Evolutionary conservation across 53 echinoderm and acorn worm genomes (phyloP), one percentile per base, ranked within the genome.

Genomic region (Antedon mediterranea): DNA sequence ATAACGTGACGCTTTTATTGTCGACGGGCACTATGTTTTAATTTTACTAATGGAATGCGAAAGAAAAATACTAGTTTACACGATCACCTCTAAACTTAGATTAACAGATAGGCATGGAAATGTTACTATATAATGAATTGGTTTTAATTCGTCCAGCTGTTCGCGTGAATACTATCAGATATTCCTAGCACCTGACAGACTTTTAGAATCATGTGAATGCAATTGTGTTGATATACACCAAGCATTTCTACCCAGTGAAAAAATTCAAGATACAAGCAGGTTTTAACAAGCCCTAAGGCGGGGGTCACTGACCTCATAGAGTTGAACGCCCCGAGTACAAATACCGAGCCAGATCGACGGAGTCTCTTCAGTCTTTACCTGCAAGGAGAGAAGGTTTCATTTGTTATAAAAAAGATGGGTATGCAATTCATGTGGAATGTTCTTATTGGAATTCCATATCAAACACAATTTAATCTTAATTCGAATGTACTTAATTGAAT

Each of bases 301-400:
- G 57, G n/a, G 20, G 29, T 34, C n/a, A 72, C 87, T 73, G 28
- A 98, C 98, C 93, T 98, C 92, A 77, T 98, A 98, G 34, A 98
- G 79, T 71, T 98, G 98, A 77, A 98, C 85, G 77, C 98, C 98
- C 80, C 86, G 88, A 32, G 98, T 98, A 76, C 92, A 90, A 71
- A 98, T 85, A 29, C 98, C 98, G 14, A 98, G 78, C 98, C 89
- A 93, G 30, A 98, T 98, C 8, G 92, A 98, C 3, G 98, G 92
- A 32, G 83, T 86, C 73, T 84, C 82, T 72, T 98, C 98, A 30
- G 98, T 92, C 83, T 98, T 98, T 30, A 88, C 93, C 98, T 98
- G 86, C 1, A 82, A 57, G 9, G 57, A 57, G 57, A 23, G 57
- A 15, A 57, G 57, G 23, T 57, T 57, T 57, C 57, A 57, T 11